Evolutionary conservation across 2,797 vertebrate genomes (phyloP).

Genomic region (Psittacula echo): DNA sequence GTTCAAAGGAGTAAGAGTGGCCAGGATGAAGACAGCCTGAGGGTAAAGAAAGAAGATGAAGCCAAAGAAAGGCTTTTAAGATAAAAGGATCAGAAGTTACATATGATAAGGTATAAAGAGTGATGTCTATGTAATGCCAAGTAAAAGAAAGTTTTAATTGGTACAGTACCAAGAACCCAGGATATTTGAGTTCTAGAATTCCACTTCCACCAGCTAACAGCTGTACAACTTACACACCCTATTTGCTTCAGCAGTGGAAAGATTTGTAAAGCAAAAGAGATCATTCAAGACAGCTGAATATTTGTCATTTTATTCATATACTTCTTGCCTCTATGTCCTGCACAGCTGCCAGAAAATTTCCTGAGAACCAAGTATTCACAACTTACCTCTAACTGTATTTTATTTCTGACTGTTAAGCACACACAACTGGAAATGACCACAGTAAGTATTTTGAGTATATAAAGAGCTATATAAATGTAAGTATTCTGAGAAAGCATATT

Average conservation of each 20-base stretch:
- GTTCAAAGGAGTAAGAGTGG: neutral
- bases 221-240: neutral
- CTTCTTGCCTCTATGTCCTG: neutral
- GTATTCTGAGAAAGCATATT: neutral
- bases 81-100: neutral
- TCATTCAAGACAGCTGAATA: neutral
- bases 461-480: neutral
- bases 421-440: neutral
- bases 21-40: neutral
- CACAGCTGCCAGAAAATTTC: neutral
- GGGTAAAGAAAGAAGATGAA: neutral
- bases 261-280: neutral
- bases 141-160: neutral
- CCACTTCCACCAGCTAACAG: neutral
- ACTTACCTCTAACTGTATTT: neutral
- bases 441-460: neutral
- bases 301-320: neutral
- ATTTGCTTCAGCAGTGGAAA: neutral
- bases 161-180: neutral
- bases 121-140: neutral
- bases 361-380: neutral
- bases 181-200: neutral
- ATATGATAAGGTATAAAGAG: neutral
- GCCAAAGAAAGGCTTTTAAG: neutral
- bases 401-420: neutral